Conservation (phyloP, 2,888 invertebrate genomes). For the Neria commutata region DNA sequence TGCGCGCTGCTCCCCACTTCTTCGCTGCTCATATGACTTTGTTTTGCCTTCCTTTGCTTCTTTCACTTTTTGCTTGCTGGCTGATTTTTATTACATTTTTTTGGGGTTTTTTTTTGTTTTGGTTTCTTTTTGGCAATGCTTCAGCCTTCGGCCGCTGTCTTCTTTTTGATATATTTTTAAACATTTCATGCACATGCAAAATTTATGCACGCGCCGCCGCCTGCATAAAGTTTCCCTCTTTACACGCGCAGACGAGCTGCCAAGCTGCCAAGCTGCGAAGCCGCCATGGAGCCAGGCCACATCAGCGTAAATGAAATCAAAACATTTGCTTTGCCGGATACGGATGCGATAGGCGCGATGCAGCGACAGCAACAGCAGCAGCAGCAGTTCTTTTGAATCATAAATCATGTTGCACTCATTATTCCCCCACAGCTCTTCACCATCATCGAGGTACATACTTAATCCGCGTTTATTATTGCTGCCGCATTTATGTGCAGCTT, state of each 20-base stretch:
- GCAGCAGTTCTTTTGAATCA: too few relatives aligned
- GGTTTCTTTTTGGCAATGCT: not conserved
- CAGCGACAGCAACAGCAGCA: not conserved
- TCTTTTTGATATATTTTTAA: not conserved
- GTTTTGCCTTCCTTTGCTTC: not conserved
- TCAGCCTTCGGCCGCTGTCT: not conserved
- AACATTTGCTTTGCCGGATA: not conserved
- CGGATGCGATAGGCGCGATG: not conserved
- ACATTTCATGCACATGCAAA: not conserved
- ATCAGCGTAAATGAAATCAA: not conserved
- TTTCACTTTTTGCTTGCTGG: not conserved
- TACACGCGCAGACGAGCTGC: not conserved
- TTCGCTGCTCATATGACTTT: too few relatives aligned
- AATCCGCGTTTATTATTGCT: too few relatives aligned
- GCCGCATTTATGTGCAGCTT: too few relatives aligned
- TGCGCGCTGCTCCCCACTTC: too few relatives aligned
- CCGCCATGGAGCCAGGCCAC: too few relatives aligned
- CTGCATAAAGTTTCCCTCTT: not conserved
- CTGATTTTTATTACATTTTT: not conserved
- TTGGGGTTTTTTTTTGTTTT: not conserved
- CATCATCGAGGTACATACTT: too few relatives aligned
- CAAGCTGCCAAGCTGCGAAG: too few relatives aligned
- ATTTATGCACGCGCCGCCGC: not conserved
- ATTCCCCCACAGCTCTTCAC: too few relatives aligned
- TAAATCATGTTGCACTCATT: too few relatives aligned